Conservation (phyloP, 2,113 vertebrate species). For the Cephalopterus ornatus region DNA sequence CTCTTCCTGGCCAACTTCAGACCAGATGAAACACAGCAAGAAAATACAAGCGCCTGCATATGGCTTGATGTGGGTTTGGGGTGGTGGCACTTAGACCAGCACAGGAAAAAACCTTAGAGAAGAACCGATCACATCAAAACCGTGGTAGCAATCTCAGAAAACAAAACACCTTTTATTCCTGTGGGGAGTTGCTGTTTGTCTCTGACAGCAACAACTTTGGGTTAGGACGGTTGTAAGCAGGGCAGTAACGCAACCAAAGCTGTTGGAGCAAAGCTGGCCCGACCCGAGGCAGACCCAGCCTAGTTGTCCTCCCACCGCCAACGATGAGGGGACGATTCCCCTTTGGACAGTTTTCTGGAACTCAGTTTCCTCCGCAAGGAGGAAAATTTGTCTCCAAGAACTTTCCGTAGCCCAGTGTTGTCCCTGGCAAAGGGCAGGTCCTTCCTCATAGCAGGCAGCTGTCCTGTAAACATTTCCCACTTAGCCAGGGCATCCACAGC, state of each 20-base stretch:
- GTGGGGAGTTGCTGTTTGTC: background rate
- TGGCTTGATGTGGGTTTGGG: background rate
- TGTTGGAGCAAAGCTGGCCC: background rate
- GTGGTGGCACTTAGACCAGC: background rate
- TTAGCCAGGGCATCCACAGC: constrained; percentile 58
- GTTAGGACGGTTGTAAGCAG: background rate
- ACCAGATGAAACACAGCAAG: background rate
- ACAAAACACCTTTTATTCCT: constrained; percentile 54
- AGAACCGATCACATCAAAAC: background rate
- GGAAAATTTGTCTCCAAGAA: constrained; percentile 71
- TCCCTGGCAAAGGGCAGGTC: constrained; percentile 49
- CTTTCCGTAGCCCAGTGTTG: constrained; percentile 46
- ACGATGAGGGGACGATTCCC: constrained; percentile 23
- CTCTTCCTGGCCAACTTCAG: background rate
- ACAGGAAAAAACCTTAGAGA: background rate
- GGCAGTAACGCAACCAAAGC: background rate
- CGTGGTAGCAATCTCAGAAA: background rate
- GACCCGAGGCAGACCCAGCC: background rate
- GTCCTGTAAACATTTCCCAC: constrained; percentile 74
- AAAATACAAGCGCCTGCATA: background rate
- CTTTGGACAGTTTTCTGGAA: constrained; percentile 57
- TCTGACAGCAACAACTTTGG: background rate
- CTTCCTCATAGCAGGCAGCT: constrained; percentile 42
- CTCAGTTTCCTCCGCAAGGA: constrained; percentile 69
- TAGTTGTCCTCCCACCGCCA: constrained; percentile 63